Conservation (phyloP, 1,140 invertebrate species). For the Diorhabda elongata region DNA sequence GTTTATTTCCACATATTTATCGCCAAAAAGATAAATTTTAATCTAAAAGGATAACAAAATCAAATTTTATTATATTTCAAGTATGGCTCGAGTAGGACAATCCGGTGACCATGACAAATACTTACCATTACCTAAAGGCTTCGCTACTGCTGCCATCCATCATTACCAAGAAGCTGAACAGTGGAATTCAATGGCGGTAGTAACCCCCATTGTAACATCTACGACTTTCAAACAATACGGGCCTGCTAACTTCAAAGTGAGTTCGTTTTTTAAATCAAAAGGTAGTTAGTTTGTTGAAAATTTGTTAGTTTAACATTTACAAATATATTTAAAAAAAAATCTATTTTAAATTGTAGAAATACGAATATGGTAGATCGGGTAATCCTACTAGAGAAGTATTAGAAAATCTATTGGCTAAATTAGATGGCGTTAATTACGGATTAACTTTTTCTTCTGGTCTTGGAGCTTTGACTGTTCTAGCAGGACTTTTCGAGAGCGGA, state of each 20-base stretch:
- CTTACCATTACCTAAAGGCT: conserved; percentile 54
- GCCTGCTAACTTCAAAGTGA: conserved; percentile 44
- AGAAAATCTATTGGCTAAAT: conserved; percentile 82
- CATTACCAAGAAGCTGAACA: conserved; percentile 82
- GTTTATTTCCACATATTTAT: too few species aligned
- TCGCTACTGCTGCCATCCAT: conserved; percentile 88
- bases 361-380: conserved; percentile 88
- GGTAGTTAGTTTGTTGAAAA: not conserved
- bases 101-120: conserved; percentile 48
- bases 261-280: conserved; percentile 3
- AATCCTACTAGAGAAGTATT: conserved; percentile 90
- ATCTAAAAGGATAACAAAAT: too few species aligned
- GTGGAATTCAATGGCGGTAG: conserved; percentile 72
- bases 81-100: conserved; percentile 43
- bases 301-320: not conserved
- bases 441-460: conserved; percentile 86
- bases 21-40: too few species aligned
- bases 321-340: not conserved
- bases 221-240: conserved; percentile 91
- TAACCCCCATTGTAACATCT: conserved; percentile 86
- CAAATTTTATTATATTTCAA: conserved; percentile 3
- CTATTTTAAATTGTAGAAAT: conserved; percentile 58
- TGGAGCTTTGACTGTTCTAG: conserved; percentile 74
- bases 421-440: conserved; percentile 89
- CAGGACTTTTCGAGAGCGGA: conserved; percentile 71